phyloP scores from a whole-genome alignment of 2,888 invertebrate species.

The Pinctada fucata region DNA sequence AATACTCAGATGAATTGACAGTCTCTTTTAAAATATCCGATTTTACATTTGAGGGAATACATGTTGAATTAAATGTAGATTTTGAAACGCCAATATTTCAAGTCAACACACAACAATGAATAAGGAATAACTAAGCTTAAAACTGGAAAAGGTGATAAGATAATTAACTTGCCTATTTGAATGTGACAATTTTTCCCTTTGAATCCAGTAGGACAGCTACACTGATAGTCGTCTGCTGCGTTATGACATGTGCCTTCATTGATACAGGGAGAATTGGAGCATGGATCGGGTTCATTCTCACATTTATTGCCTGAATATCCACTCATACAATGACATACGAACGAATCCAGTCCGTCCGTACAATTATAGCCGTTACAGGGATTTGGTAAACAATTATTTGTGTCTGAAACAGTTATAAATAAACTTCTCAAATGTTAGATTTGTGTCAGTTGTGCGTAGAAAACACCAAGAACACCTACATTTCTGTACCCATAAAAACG shows the following conservation, averaged over 20 bases:
- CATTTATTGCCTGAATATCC: constrained; percentile 14
- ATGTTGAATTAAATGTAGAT: too few relatives aligned
- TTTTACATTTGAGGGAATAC: too few relatives aligned
- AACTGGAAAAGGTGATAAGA: too few relatives aligned
- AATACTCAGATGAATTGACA: too few relatives aligned
- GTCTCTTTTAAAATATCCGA: too few relatives aligned
- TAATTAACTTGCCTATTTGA: constrained; percentile 16
- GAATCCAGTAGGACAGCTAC: constrained; percentile 12
- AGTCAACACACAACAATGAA: too few relatives aligned
- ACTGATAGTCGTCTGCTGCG: neutral
- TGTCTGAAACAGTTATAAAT: neutral
- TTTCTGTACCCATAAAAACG: too few relatives aligned
- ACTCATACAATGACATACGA: constrained; percentile 17
- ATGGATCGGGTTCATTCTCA: constrained; percentile 17
- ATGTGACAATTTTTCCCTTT: constrained; percentile 20
- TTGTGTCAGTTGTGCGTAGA: too few relatives aligned
- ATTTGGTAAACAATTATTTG: constrained; percentile 13
- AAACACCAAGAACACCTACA: too few relatives aligned
- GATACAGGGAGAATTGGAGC: constrained; percentile 12
- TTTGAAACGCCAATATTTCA: too few relatives aligned
- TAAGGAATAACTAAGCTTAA: too few relatives aligned
- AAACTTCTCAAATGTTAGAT: too few relatives aligned
- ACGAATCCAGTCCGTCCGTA: neutral
- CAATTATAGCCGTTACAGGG: constrained; percentile 28
- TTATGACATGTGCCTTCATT: constrained; percentile 23